These are phyloP conservation scores for Tetanocera ferruginea DNA, from an alignment of 2,888 invertebrate species.

Conservation along the genomic window DNA sequence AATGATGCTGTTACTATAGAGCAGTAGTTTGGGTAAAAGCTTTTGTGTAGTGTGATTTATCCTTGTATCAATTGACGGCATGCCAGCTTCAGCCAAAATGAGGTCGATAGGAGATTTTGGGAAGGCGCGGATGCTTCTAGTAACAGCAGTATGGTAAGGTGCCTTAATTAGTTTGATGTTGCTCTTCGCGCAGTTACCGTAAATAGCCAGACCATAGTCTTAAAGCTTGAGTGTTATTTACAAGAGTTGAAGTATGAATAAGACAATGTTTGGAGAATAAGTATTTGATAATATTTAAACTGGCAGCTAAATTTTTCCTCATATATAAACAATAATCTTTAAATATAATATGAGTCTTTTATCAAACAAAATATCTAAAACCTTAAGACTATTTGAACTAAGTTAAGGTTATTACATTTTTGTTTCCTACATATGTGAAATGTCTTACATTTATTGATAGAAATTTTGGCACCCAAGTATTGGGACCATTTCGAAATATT, in stretches of 20 bases:
- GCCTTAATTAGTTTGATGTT: conserved; percentile 3
- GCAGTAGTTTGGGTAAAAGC: conserved; percentile 16
- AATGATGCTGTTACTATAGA: not conserved
- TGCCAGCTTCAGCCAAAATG: conserved; percentile 26
- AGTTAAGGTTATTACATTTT: no score
- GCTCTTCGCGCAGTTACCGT: no score
- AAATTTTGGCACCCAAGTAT: no score
- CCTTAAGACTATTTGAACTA: no score
- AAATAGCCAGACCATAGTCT: conserved; percentile 13
- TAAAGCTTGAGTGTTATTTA: not conserved
- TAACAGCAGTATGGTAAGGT: conserved; percentile 15
- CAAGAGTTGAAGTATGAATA: not conserved
- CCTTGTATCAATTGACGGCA: conserved; percentile 29
- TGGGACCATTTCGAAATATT: no score
- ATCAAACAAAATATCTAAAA: no score
- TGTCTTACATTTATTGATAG: no score
- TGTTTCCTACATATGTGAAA: no score
- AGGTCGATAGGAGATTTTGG: conserved; percentile 13
- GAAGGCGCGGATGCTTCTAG: conserved; percentile 19
- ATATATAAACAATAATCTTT: no score
- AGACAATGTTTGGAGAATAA: conserved; percentile 18
- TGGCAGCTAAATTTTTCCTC: no score
- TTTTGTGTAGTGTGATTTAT: not conserved
- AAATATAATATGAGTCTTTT: no score
- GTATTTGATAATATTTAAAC: not conserved